Evolutionary conservation across 2,888 invertebrate genomes (phyloP), one percentile per base, ranked within the genome.

Genomic region (Hypercompe scribonia): DNA sequence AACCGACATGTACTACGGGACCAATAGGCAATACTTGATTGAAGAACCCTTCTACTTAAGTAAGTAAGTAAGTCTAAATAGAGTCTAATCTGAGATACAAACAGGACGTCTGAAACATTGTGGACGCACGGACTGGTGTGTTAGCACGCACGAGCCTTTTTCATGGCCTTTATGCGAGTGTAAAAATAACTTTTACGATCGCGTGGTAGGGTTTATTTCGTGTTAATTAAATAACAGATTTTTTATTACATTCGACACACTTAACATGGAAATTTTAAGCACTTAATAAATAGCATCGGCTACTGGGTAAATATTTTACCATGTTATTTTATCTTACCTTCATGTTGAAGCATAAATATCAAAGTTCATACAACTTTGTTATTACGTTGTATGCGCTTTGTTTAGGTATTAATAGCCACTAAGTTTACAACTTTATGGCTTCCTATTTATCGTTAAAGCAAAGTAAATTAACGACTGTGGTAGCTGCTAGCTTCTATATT

Each of bases 181-280:
- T 65, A 74, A 71, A 71, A 74, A 74, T 71, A 74, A 68, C 67
- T 67, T 73, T 74, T 70, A 74, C 74, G 70, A 74, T 74, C 36
- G 68, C 68, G 68, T 74, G 74, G 63, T 68, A 64, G 21, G 39
- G 39, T 68, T 71, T 42, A 74, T 67, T 71, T 65, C 70, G 74
- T 74, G 64, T 54, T 70, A 71, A 74, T 74, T 73, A 50, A 68
- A 71, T 71, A 64, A 74, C 63, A 50, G 24, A 58, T 34, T 61
- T 73, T 69, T 73, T 70, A 73, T 70, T 70, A 73, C 67, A 68
- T 72, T 82, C 77, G 81, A 82, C 73, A 76, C 77, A 83, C 75
- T 87, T 78, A 74, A 81, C 81, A 54, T 58, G 72, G 77, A 84
- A 84, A 87, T 88, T n/a, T 86, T 85, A 82, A 84, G 81, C 82